These are phyloP conservation scores for Drosophila pseudotakahashii DNA, from an alignment of 2,888 invertebrate species.

Conservation along the genomic window DNA sequence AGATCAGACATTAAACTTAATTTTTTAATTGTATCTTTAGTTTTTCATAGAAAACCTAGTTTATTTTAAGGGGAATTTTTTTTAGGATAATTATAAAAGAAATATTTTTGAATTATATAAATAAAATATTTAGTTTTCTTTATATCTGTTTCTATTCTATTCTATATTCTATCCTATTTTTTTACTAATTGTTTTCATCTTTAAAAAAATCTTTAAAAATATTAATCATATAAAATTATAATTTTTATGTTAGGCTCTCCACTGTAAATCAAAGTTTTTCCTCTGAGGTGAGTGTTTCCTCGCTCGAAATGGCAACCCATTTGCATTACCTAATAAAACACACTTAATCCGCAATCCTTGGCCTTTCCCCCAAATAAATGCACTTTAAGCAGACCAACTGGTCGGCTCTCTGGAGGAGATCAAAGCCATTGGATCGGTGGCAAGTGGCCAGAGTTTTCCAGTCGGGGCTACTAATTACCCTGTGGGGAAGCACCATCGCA, in stretches of 20 bases:
- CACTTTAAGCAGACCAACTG: slow-evolving; percentile 16
- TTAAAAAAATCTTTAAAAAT: no score
- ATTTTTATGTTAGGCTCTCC: neutral
- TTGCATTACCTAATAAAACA: slow-evolving; percentile 25
- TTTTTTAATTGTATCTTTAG: no score
- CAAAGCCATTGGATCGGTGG: slow-evolving; percentile 61
- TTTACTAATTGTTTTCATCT: no score
- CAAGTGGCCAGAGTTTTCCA: slow-evolving; percentile 66
- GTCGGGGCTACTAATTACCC: slow-evolving; percentile 79
- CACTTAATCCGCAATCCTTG: slow-evolving; percentile 27
- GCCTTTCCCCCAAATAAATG: slow-evolving; percentile 26
- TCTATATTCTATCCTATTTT: no score
- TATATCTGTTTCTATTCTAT: no score
- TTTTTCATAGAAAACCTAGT: no score
- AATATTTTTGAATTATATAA: no score
- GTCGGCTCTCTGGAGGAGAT: slow-evolving; percentile 66
- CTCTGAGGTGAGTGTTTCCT: neutral
- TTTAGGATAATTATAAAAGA: no score
- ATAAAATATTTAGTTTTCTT: no score
- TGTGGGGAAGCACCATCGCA: slow-evolving; percentile 69
- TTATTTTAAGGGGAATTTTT: no score
- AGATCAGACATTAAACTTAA: no score
- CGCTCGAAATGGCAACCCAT: neutral
- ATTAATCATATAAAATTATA: no score
- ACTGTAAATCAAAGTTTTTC: neutral